These are phyloP conservation scores for Coelopa frigida DNA, from an alignment of 1,140 invertebrate genomes.

Conservation along the genomic window DNA sequence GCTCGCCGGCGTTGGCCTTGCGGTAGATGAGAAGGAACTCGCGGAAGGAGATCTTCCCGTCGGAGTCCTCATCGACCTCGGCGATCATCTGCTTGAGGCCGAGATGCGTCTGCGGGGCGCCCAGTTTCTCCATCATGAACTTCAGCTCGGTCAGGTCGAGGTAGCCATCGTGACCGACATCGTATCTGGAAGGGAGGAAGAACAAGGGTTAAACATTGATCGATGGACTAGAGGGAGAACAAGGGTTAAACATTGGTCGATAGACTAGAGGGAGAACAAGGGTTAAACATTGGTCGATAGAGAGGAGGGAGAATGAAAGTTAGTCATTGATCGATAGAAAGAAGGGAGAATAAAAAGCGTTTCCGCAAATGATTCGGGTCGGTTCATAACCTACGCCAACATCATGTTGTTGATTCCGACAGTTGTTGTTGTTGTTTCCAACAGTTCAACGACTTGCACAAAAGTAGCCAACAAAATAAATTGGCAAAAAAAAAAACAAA, in stretches of 20 bases:
- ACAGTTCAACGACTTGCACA: no score
- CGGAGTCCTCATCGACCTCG: conserved; percentile 86
- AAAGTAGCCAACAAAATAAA: no score
- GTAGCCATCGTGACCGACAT: conserved; percentile 78
- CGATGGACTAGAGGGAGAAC: conserved; percentile 48
- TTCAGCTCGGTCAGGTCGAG: conserved; percentile 85
- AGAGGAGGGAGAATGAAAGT: conserved; percentile 28
- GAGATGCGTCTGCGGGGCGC: conserved; percentile 88
- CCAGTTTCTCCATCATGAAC: conserved; percentile 93
- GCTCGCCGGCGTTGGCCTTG: conserved; percentile 77
- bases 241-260: no score
- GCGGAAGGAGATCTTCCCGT: conserved; percentile 83
- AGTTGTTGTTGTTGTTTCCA: no score
- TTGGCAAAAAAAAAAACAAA: no score
- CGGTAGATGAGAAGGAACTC: conserved; percentile 84
- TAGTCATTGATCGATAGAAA: no score
- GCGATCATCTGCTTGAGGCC: conserved; percentile 91
- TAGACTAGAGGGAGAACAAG: conserved; percentile 46
- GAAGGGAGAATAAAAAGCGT: no score
- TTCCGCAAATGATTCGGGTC: no score
- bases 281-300: no score
- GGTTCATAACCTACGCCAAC: no score
- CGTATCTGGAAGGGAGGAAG: conserved; percentile 63
- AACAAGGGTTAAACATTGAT: neutral
- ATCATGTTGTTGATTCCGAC: no score